Evolutionary conservation across 2,113 vertebrate genomes (phyloP).

Genomic region (Halichoerus grypus): DNA sequence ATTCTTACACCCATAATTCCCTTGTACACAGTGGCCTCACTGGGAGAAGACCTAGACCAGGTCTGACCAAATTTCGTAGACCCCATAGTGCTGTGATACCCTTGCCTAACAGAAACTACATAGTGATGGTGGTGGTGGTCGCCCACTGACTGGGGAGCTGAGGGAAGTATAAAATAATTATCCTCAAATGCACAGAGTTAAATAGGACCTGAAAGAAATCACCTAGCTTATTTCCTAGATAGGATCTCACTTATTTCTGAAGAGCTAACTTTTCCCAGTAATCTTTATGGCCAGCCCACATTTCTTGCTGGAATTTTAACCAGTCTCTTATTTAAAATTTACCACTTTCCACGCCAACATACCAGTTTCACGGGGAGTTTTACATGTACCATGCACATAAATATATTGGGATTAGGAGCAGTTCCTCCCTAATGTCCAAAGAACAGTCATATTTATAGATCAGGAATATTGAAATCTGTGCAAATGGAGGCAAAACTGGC

Average conservation of each 20-base stretch:
- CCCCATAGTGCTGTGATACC: background rate
- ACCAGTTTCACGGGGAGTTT: slow-evolving; percentile 1
- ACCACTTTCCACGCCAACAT: background rate
- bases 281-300: background rate
- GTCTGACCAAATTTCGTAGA: background rate
- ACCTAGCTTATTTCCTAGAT: background rate
- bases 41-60: background rate
- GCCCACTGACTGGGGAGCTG: background rate
- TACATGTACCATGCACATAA: background rate
- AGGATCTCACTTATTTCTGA: background rate
- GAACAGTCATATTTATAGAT: background rate
- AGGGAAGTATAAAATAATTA: background rate
- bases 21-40: background rate
- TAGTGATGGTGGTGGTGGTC: background rate
- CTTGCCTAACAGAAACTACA: background rate
- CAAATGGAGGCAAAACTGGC: background rate
- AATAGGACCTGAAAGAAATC: background rate
- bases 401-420: background rate
- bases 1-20: background rate
- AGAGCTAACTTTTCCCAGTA: background rate
- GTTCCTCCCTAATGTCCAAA: background rate
- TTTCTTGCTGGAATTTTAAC: slow-evolving; percentile 53
- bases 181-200: background rate
- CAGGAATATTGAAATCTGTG: background rate
- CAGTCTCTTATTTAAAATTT: background rate